Conservation (phyloP, 2,113 vertebrate genomes). For the Electrona antarctica region DNA sequence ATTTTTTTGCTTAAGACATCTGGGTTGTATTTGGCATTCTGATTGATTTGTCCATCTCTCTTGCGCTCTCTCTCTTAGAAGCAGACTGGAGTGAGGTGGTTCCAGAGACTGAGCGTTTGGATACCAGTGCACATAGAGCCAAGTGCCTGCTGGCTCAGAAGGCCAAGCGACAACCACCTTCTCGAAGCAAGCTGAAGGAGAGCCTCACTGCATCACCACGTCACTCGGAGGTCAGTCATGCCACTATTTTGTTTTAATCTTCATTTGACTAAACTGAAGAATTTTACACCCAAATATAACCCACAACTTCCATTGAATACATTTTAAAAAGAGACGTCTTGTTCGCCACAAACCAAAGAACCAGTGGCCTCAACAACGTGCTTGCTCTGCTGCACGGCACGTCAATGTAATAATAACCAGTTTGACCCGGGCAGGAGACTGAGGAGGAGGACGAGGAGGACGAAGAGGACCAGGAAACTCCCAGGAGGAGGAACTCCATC, state of each 20-base stretch:
- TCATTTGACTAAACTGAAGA: too few species aligned
- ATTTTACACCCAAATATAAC: too few species aligned
- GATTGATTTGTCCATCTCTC: background rate
- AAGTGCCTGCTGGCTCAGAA: constrained; percentile 88
- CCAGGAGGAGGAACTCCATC: constrained; percentile 71
- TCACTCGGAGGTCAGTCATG: constrained; percentile 66
- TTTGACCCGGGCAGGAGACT: constrained; percentile 59
- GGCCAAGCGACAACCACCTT: constrained; percentile 87
- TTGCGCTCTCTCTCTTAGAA: constrained; percentile 36
- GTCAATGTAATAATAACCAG: constrained; percentile 47
- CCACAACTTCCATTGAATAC: too few species aligned
- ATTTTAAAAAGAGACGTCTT: too few species aligned
- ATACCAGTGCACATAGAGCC: constrained; percentile 88
- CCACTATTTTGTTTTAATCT: background rate
- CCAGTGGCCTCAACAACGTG: background rate
- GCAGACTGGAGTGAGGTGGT: constrained; percentile 83
- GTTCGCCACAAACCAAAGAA: too few species aligned
- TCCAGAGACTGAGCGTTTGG: constrained; percentile 86
- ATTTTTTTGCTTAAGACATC: too few species aligned
- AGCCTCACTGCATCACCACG: constrained; percentile 63
- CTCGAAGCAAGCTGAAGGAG: constrained; percentile 87
- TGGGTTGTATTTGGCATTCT: constrained; percentile 8
- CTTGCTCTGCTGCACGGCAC: constrained; percentile 38
- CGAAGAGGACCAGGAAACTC: constrained; percentile 69
- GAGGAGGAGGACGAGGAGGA: constrained; percentile 52